phyloP scores from a whole-genome alignment of 2,888 invertebrate species.

The Drosophila diplacantha region DNA sequence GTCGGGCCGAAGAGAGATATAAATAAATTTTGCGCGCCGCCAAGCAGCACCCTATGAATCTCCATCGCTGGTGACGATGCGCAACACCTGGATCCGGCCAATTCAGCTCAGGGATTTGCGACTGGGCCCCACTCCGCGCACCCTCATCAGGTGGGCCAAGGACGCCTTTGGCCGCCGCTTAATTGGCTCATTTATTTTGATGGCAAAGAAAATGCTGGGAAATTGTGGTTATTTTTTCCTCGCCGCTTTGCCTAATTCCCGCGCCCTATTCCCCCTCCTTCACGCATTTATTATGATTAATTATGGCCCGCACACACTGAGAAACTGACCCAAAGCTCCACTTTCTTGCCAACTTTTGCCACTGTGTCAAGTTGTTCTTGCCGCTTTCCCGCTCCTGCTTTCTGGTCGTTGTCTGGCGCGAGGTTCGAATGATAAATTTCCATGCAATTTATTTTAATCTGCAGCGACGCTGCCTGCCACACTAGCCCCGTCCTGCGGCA shows the following conservation, averaged over 20 bases:
- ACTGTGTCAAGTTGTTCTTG: conserved; percentile 60
- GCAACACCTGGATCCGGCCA: conserved; percentile 56
- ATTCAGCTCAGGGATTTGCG: conserved; percentile 13
- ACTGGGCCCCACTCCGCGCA: conserved; percentile 18
- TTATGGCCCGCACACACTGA: conserved; percentile 51
- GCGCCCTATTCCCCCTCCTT: conserved; percentile 20
- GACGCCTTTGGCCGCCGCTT: conserved; percentile 59
- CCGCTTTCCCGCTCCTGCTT: conserved; percentile 30
- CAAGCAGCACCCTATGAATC: conserved; percentile 14
- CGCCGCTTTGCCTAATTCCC: conserved; percentile 15
- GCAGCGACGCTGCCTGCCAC: conserved; percentile 51
- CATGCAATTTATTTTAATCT: conserved; percentile 70
- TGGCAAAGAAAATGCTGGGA: conserved; percentile 66
- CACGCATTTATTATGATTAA: conserved; percentile 69
- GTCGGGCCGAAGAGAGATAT: conserved; percentile 20
- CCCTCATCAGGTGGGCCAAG: conserved; percentile 58
- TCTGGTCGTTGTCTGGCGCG: conserved; percentile 37
- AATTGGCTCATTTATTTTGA: conserved; percentile 72
- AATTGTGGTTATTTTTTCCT: conserved; percentile 56
- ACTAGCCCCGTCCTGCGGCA: conserved; percentile 20
- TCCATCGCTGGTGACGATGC: conserved; percentile 53
- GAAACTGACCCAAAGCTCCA: conserved; percentile 61
- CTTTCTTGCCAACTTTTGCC: conserved; percentile 65
- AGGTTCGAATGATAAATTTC: conserved; percentile 70
- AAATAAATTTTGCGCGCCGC: conserved; percentile 51